Conservation (phyloP, 2,797 vertebrate species). For the Tragelaphus oryx region DNA sequence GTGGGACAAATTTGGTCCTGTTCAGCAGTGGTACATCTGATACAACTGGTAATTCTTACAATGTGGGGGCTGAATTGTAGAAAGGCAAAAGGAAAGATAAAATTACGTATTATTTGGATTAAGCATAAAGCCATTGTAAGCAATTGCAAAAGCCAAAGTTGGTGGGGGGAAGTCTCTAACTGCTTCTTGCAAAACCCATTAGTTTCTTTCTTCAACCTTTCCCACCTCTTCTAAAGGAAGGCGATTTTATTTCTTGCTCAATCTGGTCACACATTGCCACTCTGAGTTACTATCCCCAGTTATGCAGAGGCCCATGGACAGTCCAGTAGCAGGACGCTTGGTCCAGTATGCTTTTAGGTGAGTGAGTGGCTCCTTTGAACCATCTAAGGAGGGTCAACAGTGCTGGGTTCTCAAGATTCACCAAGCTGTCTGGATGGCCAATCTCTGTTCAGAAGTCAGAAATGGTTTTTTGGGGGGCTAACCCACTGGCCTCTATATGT, state of each 20-base stretch:
- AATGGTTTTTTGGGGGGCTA: background rate
- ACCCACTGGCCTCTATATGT: background rate
- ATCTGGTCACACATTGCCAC: background rate
- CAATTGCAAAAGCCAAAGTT: conserved; percentile 50
- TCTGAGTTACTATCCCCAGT: background rate
- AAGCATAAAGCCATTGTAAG: conserved; percentile 48
- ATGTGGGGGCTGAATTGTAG: background rate
- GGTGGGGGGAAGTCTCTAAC: background rate
- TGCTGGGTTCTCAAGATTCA: background rate
- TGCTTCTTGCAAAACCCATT: conserved; percentile 47
- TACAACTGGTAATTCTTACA: conserved; percentile 39
- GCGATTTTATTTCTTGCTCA: conserved; percentile 46
- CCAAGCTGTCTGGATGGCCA: background rate
- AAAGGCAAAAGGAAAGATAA: conserved; percentile 38
- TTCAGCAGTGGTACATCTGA: background rate
- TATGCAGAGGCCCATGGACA: background rate
- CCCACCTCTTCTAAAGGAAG: conserved; percentile 24
- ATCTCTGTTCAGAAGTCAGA: background rate
- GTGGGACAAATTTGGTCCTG: background rate
- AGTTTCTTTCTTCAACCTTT: conserved; percentile 19
- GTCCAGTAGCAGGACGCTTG: background rate
- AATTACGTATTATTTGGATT: conserved; percentile 60
- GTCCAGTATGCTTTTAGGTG: background rate
- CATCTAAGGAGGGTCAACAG: background rate
- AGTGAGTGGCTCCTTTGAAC: no score